Base-by-base conservation (phyloP, 1,140 invertebrate species). In the Ptiloglossa arizonensis region DNA sequence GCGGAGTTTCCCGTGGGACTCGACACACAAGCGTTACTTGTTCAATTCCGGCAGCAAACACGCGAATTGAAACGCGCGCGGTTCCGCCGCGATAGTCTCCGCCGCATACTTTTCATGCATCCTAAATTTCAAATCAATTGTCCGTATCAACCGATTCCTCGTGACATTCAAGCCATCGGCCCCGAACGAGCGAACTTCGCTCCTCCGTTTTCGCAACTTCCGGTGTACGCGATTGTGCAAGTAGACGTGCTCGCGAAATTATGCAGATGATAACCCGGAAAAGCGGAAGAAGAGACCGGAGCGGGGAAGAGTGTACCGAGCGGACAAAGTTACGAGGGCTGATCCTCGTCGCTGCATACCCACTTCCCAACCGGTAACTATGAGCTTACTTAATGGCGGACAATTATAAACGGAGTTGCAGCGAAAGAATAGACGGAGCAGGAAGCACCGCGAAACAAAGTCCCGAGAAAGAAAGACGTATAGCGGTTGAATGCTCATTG, bases 311-410 rank as follows among this genome's bases (percentile, higher is more conserved):
- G 29, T 46, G 66, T 32, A 29, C 35, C 38, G 44, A 27, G 54
- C 60, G 73, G 64, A 82, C 64, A 62, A 81, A 86, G 64, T 85
- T 86, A 84, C 32, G 60, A 80, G 68, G 69, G 62, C 35, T 69
- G 54, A 71, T 76, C 64, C 70, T 56, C 44, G 68, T 81, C 46
- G 59, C 64, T 74, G 63, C 62, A 52, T 38, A 46, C 15, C 50
- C 50, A 29, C 41, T 38, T 62, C 19, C 27, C 79, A 52, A 68
- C 60, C 56, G 71, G 73, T 83, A 80, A 57, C 52, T 50, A 67
- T 69, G 74, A 60, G 62, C 70, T 84, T 79, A 62, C 76, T 87
- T 89, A 86, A 89, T 85, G 86, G 73, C 29, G 62, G 81, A 83
- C 82, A 87, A 88, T 87, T 88, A 89, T 79, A 74, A 80, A 83